phyloP scores from a whole-genome alignment of 2,797 vertebrate genomes.

The Clarias platycephalus region DNA sequence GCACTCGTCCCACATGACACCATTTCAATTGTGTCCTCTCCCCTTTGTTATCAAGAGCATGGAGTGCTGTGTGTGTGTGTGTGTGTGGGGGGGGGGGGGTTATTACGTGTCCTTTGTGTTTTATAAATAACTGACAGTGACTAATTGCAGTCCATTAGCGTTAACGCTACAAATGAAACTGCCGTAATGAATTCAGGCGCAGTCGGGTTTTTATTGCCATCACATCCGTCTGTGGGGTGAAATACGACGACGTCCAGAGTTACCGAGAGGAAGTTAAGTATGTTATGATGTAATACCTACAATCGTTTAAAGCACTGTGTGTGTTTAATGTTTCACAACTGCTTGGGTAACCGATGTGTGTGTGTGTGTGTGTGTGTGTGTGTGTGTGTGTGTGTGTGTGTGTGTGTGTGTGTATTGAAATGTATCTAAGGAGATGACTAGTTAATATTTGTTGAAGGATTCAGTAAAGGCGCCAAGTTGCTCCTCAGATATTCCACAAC shows the following conservation, averaged over 20 bases:
- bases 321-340: background rate
- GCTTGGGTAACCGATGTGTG: background rate
- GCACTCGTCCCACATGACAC: background rate
- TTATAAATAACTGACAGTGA: constrained; percentile 2
- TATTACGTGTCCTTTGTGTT: background rate
- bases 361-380: background rate
- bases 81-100: background rate
- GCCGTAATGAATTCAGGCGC: background rate
- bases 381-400: background rate
- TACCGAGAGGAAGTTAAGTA: too few species aligned
- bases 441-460: background rate
- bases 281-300: background rate
- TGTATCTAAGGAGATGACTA: background rate
- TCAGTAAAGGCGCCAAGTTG: background rate
- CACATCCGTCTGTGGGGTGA: background rate
- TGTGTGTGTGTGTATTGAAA: too few species aligned
- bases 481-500: background rate
- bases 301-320: background rate
- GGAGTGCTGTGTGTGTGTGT: too few species aligned
- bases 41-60: background rate
- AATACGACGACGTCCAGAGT: too few species aligned
- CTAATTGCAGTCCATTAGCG: background rate
- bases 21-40: background rate
- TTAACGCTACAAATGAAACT: background rate
- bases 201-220: background rate